Base-by-base conservation (phyloP, 2,113 vertebrate genomes). In the Ploceus nigricollis region DNA sequence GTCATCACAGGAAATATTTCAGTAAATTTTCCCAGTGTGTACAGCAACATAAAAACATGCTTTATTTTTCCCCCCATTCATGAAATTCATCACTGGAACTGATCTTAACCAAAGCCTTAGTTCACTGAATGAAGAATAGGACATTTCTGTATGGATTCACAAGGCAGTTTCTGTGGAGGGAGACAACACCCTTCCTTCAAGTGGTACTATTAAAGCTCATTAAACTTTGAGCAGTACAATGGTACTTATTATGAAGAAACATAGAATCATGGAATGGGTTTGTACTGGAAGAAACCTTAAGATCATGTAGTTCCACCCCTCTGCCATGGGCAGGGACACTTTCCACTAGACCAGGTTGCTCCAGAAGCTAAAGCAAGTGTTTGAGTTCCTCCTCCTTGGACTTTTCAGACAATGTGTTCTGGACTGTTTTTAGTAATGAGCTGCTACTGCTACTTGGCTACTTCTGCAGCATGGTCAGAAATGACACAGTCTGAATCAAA, bases 141-240 rank as follows among this genome's bases (percentile, higher is more conserved):
- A 96, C 65, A 82, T 40, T 96, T 97, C 78, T 95, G 57, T 96
- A 90, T 37, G 60, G 75, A 95, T 96, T 96, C 93, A 96, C 94
- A 98, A 97, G 93, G 90, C 96, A 93, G 89, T 96, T 97, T 97
- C 95, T 98, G 93, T 97, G 92, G 44, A 92, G 77, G 58, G 47
- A 95, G 93, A 93, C 90, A 94, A 73, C 93, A 87, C 90, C 94
- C 94, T 96, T 96, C 86, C 93, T 97, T 93, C 82, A 84, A 97
- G 94, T 96, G 76, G 68, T 96, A 94, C 91, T 94, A 94, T 96
- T 97, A 97, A 98, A 97, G 80, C 96, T 94, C 80, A 83, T 97
- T 97, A 97, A 95, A 95, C 50, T 97, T 96, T 75, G 66, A 87
- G 72, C 42, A 94, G 95, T 78, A 98, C 96, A 98, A 93, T 96